Percentiles rank a stretch among this genome's conserved stretches.
These are phyloP conservation scores for Protosalanx chinensis DNA, from an alignment of 2,797 vertebrate species.

Conservation along the genomic window DNA sequence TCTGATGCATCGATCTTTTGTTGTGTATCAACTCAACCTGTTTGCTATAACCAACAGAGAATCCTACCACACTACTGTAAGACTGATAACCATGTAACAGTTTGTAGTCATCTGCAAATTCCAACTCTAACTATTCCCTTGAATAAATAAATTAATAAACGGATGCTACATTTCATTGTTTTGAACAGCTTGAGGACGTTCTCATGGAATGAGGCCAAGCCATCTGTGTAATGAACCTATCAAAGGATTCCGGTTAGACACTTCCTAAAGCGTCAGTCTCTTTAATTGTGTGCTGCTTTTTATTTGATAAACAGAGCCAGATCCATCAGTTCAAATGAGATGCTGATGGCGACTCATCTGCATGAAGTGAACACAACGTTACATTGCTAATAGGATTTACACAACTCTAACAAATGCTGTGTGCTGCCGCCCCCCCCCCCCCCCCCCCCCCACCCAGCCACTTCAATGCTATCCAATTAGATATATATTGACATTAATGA, in stretches of 20 bases:
- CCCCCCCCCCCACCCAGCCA: neutral
- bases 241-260: constrained; percentile 10
- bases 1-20: neutral
- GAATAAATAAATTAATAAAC: neutral
- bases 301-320: constrained; percentile 31
- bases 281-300: constrained; percentile 15
- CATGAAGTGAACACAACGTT: constrained; percentile 43
- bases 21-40: neutral
- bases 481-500: constrained; percentile 41
- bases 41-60: neutral
- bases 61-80: neutral
- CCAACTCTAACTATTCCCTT: too few relatives aligned
- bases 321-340: constrained; percentile 9
- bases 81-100: neutral
- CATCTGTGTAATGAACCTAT: constrained; percentile 29
- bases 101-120: neutral
- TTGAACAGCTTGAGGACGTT: constrained; percentile 31
- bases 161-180: neutral
- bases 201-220: constrained; percentile 32
- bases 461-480: constrained; percentile 40
- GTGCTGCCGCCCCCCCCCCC: constrained; percentile 21
- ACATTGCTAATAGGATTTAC: constrained; percentile 51
- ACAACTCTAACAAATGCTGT: constrained; percentile 49
- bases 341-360: constrained; percentile 2
- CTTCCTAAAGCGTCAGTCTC: constrained; percentile 38